A percentile compares a stretch with the other conserved stretches of the same genome.
Conservation (phyloP, 2,113 vertebrate species). For the Heterochromis multidens region DNA sequence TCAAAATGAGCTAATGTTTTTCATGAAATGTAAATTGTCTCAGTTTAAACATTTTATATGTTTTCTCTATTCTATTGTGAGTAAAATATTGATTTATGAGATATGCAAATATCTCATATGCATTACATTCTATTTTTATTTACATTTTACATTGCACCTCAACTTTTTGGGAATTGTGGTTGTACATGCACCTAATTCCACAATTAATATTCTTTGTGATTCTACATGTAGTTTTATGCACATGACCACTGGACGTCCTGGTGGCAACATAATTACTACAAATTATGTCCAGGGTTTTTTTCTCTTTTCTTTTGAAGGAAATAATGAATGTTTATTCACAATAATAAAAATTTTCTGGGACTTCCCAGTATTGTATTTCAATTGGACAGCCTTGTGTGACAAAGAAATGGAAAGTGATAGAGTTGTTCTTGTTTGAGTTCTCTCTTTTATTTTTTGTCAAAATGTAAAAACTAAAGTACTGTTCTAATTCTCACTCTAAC, state of each 20-base stretch:
- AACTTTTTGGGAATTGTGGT: neutral
- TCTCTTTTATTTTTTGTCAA: no score
- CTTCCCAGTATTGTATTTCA: no score
- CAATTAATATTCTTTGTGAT: neutral
- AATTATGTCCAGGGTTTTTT: neutral
- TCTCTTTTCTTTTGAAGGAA: neutral
- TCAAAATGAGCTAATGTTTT: no score
- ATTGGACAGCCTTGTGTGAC: no score
- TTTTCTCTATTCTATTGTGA: neutral
- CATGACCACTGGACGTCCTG: neutral
- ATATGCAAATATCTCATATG: neutral
- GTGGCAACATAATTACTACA: neutral
- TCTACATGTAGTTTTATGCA: neutral
- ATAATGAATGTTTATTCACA: no score
- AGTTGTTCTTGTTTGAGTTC: no score
- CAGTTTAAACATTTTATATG: neutral
- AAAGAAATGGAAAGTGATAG: no score
- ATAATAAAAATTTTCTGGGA: no score
- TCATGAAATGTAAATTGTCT: no score
- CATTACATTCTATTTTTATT: neutral
- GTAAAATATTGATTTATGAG: neutral
- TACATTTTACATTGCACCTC: neutral
- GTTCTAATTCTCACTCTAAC: no score
- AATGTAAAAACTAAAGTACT: no score
- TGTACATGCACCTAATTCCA: neutral